These are phyloP conservation scores for Ostrea edulis DNA, from an alignment of 1,140 invertebrate species.

Conservation along the genomic window DNA sequence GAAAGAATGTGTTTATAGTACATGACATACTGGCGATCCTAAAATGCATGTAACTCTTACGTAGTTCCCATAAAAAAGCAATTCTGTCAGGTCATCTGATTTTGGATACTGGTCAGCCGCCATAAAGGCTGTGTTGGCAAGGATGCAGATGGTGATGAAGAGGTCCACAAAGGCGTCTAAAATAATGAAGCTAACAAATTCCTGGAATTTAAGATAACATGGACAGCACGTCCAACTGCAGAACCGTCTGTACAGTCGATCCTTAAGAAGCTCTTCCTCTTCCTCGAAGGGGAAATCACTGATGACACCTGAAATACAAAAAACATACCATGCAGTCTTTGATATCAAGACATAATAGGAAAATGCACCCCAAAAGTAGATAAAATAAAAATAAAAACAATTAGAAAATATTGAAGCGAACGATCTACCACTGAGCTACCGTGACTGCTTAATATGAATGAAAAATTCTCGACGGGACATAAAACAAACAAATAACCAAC, in stretches of 20 bases:
- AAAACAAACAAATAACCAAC: too few species aligned
- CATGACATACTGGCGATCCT: too few species aligned
- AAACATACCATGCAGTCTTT: not conserved
- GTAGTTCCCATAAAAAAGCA: slow-evolving; percentile 95
- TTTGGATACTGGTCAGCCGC: slow-evolving; percentile 97
- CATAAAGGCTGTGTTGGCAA: slow-evolving; percentile 99
- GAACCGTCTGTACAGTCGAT: slow-evolving; percentile 89
- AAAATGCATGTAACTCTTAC: slow-evolving; percentile 83
- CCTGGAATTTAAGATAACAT: slow-evolving; percentile 93
- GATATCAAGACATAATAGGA: too few species aligned
- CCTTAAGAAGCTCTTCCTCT: slow-evolving; percentile 70
- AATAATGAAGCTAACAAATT: slow-evolving; percentile 93
- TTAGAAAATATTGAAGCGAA: too few species aligned
- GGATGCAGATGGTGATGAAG: slow-evolving; percentile 98
- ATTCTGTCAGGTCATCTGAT: slow-evolving; percentile 82
- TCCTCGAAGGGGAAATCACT: slow-evolving; percentile 54
- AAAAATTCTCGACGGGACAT: too few species aligned
- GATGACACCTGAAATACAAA: slow-evolving; percentile 64
- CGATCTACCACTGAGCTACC: too few species aligned
- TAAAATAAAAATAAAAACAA: too few species aligned
- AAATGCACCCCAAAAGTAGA: too few species aligned
- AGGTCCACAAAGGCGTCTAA: slow-evolving; percentile 99
- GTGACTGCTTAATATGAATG: too few species aligned
- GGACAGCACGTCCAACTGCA: slow-evolving; percentile 98
- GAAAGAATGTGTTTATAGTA: too few species aligned